A percentile compares a stretch with the other conserved stretches of the same genome.
phyloP scores from a whole-genome alignment of 2,797 vertebrate species.

The Masticophis lateralis region DNA sequence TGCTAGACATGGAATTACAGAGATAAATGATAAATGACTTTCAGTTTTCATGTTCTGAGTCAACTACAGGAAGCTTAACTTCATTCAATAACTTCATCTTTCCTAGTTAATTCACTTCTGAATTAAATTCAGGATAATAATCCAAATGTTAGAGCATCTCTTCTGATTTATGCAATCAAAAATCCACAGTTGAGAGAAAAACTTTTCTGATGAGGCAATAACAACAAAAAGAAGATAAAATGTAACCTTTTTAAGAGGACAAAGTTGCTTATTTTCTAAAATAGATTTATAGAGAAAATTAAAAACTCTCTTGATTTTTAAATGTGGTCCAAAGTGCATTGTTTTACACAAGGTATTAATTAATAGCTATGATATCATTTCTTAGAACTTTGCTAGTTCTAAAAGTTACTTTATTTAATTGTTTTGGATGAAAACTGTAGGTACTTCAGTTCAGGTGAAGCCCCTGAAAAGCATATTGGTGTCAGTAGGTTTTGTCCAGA shows the following conservation, averaged over 20 bases:
- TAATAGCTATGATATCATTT: background rate
- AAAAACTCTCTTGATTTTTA: background rate
- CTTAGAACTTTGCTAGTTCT: background rate
- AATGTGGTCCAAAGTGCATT: background rate
- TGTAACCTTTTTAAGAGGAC: background rate
- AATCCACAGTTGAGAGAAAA: background rate
- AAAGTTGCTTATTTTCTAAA: background rate
- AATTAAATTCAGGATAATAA: slow-evolving; percentile 23
- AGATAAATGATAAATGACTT: background rate
- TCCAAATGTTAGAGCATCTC: background rate
- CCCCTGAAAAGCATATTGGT: background rate
- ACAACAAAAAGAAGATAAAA: background rate
- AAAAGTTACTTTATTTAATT: slow-evolving; percentile 4
- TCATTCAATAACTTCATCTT: slow-evolving; percentile 20
- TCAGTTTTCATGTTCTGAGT: slow-evolving; percentile 34
- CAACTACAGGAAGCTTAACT: slow-evolving; percentile 34
- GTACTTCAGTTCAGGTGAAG: slow-evolving; percentile 28
- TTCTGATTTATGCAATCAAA: slow-evolving; percentile 14
- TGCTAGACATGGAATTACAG: background rate
- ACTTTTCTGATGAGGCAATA: background rate
- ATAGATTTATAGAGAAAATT: background rate
- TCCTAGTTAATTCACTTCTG: slow-evolving; percentile 11
- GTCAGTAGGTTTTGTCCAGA: background rate
- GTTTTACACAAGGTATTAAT: slow-evolving; percentile 13
- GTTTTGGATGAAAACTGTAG: slow-evolving; percentile 5